Base-by-base conservation (phyloP, 2,797 vertebrate genomes). In the Siniperca obscura region DNA sequence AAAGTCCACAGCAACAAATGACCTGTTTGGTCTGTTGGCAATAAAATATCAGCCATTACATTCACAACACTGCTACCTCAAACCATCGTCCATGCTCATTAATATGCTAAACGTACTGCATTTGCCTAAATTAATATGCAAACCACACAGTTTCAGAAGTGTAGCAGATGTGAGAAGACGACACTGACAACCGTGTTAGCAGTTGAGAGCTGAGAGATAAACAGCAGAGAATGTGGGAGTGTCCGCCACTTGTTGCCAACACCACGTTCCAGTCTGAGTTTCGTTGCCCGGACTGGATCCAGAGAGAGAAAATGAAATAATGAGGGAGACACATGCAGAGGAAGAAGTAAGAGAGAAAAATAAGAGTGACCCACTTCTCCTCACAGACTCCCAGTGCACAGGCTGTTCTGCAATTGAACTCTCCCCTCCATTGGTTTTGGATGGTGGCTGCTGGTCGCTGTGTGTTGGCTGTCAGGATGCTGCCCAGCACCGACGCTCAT, bases 401-500 rank as follows among this genome's bases (percentile, higher is more conserved):
- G 52, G 34, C 85, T 82, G 83, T 90, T 90, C 75, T 85, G 82
- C 80, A 68, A 72, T 55, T 86, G 83, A 86, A 86, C 81, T 76
- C 82, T 83, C 56, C 52, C 13, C 48, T 73, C 61, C 44, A 21
- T 34, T 61, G 73, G 82, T 60, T 55, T 52, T 69, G 68, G 76
- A 90, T 67, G 89, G 90, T 94, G 73, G 34, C 42, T 36, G 60
- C 68, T 91, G 74, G 46, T 46, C 22, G 19, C 64, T 88, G 74
- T 90, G 90, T 93, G 92, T 92, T 81, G 65, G 64, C 92, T 93
- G 92, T 93, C 93, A 95, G 95, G 95, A 95, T 95, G 94, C 94
- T 93, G 93, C 95, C 81, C 94, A 93, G 95, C 94, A 38, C 74
- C 8, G 46, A 78, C 27, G 5, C 82, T 95, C 92, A 91, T 80